phyloP scores from a whole-genome alignment of 2,888 invertebrate genomes.

The Elmis aenea region DNA sequence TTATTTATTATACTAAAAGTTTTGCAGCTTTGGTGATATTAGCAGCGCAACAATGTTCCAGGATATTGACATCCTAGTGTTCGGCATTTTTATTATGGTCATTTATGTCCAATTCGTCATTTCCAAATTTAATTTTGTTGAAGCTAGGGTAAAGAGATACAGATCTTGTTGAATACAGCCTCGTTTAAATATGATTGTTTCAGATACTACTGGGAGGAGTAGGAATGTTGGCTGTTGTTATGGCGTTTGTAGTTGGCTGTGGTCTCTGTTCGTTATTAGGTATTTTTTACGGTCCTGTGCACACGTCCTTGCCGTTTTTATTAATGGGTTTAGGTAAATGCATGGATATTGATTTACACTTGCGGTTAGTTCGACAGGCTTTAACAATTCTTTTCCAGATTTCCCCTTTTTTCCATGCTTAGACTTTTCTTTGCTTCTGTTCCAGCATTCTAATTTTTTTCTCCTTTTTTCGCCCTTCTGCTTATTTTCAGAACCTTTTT shows the following conservation, averaged over 20 bases:
- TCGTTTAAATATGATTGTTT: slow-evolving; percentile 7
- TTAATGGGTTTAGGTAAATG: slow-evolving; percentile 63
- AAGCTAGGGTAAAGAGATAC: slow-evolving; percentile 56
- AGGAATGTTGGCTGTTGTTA: slow-evolving; percentile 66
- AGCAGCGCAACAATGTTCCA: slow-evolving; percentile 66
- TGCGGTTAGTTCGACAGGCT: neutral
- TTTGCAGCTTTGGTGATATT: slow-evolving; percentile 66
- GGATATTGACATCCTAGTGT: slow-evolving; percentile 63
- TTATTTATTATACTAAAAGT: too few relatives aligned
- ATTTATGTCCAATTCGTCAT: slow-evolving; percentile 68
- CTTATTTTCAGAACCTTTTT: too few relatives aligned
- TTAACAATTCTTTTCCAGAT: neutral
- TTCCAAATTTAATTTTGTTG: slow-evolving; percentile 69
- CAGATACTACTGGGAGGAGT: slow-evolving; percentile 62
- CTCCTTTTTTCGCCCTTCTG: too few relatives aligned
- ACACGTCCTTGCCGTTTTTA: slow-evolving; percentile 75
- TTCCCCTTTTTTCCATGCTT: too few relatives aligned
- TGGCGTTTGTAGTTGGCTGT: slow-evolving; percentile 67
- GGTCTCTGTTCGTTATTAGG: slow-evolving; percentile 68
- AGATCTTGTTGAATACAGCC: neutral
- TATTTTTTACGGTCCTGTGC: slow-evolving; percentile 74
- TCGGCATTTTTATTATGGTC: slow-evolving; percentile 68
- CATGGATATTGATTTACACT: neutral
- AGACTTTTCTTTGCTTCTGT: too few relatives aligned
- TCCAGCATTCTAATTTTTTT: too few relatives aligned